Evolutionary conservation across 2,888 invertebrate species (phyloP), one percentile per base, ranked within the genome.

Genomic region (Dryadula phaetusa): DNA sequence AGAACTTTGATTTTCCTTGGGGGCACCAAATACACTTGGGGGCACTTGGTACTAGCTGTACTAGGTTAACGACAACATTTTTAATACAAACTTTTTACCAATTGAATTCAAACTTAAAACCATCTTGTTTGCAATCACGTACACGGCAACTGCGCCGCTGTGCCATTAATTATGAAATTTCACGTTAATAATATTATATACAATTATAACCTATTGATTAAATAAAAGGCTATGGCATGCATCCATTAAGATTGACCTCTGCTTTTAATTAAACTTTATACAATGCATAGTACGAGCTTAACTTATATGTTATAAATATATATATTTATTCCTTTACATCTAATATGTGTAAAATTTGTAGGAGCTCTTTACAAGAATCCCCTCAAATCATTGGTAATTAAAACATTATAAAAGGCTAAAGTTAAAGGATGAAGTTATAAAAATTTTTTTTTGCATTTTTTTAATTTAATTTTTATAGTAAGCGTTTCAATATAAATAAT

Each of bases 131-230:
- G n/a, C n/a, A n/a, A 37, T 10, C 12, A 16, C 1, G 1, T 6
- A 16, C 14, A 16, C 16, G 2, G 12, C 25, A 49, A 8, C n/a
- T 28, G 25, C 3, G 49, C 49, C n/a, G 10, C 25, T 6, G 16
- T n/a, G 10, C 0, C 28, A 8, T 52, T 28, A 28, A 28, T 28
- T 32, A 52, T 52, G n/a, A 52, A 28, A 16, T 1, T 8, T 16
- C 52, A 52, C 6, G n/a, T 52, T 7, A 6, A 52, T 49, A 10
- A 28, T n/a, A n/a, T 49, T 16, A 16, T 49, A n/a, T n/a, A n/a
- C n/a, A 49, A 49, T 49, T 49, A 49, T 49, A 16, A 16, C 8
- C 0, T 49, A 16, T 49, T 49, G 49, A 49, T 49, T 25, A 49
- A 49, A 28, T 49, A 49, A n/a, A 28, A 16, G 25, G 49, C 28